Evolutionary conservation across 2,888 invertebrate genomes (phyloP).

Genomic region (Omphaloscelis lunosa): DNA sequence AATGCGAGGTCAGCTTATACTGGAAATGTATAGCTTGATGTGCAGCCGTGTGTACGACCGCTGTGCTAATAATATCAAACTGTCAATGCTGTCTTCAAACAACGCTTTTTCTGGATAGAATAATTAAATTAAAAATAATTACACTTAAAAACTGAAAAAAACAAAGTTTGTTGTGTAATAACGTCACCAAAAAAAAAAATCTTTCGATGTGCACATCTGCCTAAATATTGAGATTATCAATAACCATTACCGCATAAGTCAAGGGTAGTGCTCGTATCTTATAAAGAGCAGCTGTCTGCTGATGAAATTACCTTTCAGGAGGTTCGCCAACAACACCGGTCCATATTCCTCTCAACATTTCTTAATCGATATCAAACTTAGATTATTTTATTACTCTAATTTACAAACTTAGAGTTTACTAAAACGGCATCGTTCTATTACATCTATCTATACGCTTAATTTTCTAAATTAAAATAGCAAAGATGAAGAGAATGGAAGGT

Average conservation of each 20-base stretch:
- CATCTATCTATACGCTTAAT: conserved; percentile 37
- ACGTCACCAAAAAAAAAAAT: no score
- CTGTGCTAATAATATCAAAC: neutral
- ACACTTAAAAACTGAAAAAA: neutral
- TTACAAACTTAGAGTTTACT: conserved; percentile 12
- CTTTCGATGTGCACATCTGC: conserved; percentile 24
- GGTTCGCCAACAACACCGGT: neutral
- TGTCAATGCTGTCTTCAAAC: neutral
- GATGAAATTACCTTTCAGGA: conserved; percentile 50
- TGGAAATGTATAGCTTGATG: no score
- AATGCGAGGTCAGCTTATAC: no score
- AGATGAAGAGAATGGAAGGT: conserved; percentile 56
- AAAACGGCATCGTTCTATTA: conserved; percentile 31
- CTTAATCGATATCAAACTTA: conserved; percentile 30
- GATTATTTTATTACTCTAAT: conserved; percentile 48
- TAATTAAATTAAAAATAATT: no score
- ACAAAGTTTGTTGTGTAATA: neutral
- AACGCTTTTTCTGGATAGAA: neutral
- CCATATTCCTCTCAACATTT: conserved; percentile 32
- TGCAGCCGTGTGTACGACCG: no score
- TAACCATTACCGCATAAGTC: conserved; percentile 30
- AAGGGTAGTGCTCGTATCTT: conserved; percentile 37
- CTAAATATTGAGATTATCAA: conserved; percentile 38
- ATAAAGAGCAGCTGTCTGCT: conserved; percentile 29
- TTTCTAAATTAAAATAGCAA: conserved; percentile 41